A percentile compares a stretch with the other conserved stretches of the same genome.
These are phyloP conservation scores for Nautilus pompilius DNA, from an alignment of 1,140 invertebrate species.

Conservation along the genomic window DNA sequence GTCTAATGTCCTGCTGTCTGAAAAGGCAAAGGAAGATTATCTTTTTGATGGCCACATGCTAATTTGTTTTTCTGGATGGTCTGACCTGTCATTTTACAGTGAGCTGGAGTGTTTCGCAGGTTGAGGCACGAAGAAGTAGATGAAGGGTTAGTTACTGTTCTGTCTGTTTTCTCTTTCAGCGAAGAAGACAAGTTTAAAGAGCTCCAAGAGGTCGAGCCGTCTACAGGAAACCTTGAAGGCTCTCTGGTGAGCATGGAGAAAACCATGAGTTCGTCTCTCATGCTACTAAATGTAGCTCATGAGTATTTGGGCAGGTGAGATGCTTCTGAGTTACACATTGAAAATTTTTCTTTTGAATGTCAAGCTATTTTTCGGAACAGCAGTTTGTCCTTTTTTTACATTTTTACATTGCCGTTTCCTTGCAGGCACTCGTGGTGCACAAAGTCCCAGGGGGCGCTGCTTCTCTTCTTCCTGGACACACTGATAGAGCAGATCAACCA, in stretches of 20 bases:
- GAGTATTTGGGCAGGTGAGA: conserved; percentile 73
- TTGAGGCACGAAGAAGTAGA: too few relatives aligned
- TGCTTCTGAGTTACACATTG: neutral
- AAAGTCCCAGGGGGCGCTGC: conserved; percentile 69
- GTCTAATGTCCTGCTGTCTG: neutral
- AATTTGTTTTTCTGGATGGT: too few relatives aligned
- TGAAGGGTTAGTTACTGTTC: too few relatives aligned
- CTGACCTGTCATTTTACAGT: too few relatives aligned
- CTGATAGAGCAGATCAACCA: conserved; percentile 64
- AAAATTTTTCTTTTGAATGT: neutral
- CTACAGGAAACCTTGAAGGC: conserved; percentile 58
- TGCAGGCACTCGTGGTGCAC: conserved; percentile 71
- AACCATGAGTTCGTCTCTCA: conserved; percentile 71
- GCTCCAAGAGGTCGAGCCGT: conserved; percentile 58
- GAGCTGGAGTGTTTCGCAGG: too few relatives aligned
- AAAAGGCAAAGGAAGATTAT: neutral
- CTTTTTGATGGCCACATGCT: neutral
- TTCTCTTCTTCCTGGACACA: conserved; percentile 74
- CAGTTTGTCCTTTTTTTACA: neutral
- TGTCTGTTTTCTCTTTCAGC: conserved; percentile 23
- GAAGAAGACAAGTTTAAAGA: conserved; percentile 32
- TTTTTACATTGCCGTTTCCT: conserved; percentile 7
- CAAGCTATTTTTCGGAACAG: neutral
- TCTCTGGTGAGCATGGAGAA: conserved; percentile 51
- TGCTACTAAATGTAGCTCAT: conserved; percentile 68